These are phyloP conservation scores for Strigamia crassipes DNA, from an alignment of 2,888 invertebrate genomes.

Conservation along the genomic window DNA sequence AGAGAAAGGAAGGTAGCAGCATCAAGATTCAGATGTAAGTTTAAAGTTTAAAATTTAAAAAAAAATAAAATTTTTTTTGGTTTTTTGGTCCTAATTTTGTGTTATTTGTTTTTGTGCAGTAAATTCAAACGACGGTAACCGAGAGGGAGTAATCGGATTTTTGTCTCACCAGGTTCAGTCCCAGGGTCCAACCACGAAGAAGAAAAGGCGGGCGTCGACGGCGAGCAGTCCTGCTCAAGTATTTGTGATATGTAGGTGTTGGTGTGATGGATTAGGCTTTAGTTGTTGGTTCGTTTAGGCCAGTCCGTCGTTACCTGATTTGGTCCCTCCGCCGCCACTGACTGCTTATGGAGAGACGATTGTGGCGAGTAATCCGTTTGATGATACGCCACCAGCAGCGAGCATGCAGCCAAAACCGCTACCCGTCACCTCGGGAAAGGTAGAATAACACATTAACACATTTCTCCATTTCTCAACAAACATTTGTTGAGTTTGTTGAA, in stretches of 20 bases:
- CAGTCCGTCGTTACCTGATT: conserved; percentile 69
- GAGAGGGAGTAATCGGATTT: conserved; percentile 46
- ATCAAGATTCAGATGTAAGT: conserved; percentile 27
- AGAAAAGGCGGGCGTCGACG: conserved; percentile 73
- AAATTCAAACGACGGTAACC: conserved; percentile 49
- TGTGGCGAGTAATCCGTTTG: conserved; percentile 92
- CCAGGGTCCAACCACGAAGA: conserved; percentile 81
- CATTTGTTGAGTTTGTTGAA: no score
- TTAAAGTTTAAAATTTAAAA: not conserved
- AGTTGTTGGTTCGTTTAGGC: conserved; percentile 47
- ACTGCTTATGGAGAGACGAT: conserved; percentile 83
- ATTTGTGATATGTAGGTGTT: not conserved
- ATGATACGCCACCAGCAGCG: conserved; percentile 72
- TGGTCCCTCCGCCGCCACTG: conserved; percentile 77
- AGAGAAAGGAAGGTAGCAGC: conserved; percentile 37
- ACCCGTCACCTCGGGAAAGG: conserved; percentile 88
- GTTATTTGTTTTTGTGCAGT: conserved; percentile 6
- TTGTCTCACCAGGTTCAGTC: conserved; percentile 57
- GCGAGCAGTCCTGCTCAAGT: conserved; percentile 49
- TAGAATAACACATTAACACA: conserved; percentile 59
- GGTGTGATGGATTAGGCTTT: not conserved
- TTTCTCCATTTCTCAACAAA: not conserved
- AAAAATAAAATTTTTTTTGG: no score
- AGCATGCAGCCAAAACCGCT: conserved; percentile 66
- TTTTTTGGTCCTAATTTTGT: no score